Evolutionary conservation across 2,113 vertebrate species (phyloP), one percentile per base, ranked within the genome.

Genomic region (Leptobrachium leishanense): DNA sequence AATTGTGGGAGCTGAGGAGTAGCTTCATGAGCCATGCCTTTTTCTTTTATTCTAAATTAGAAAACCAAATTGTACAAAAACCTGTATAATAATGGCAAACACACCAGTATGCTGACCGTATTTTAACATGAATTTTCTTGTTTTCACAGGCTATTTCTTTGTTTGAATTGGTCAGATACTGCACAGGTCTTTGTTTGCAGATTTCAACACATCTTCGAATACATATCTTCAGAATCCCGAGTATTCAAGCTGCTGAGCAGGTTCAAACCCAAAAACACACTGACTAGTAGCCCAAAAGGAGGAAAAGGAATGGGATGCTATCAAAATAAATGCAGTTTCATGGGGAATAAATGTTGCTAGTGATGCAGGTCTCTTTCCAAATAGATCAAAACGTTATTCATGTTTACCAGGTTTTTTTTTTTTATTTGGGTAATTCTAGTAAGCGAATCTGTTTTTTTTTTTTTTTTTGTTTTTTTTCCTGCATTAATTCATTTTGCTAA

Each of bases 121-220:
- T 31, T 31, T 50, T 5, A 50, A 59, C 13, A 59, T 59, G 55
- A 31, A 31, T 5, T 65, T 85, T 87, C 84, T 81, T 84, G 67
- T 88, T 85, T 91, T 88, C 82, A 41, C 90, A 99, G 98, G 87
- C 95, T 81, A 87, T 96, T 84, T 97, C 98, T 43, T 84, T 95
- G 81, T 82, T 96, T 89, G 97, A 98, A 90, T 91, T 99, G 87
- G 83, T 90, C 57, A 93, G 93, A 83, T 98, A 98, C 90, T 97
- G 96, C 86, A 94, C 91, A 76, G 92, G 93, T 43, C 88, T 98
- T 75, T 98, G 96, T 89, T 89, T 95, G 72, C 97, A 99, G 92
- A 99, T 99, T 82, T 94, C 98, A 76, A 87, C 92, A 82, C 97
- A 99, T 85, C 93, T 98, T 86, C 94, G 89, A 87, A 95, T 99